Percentiles rank a stretch among this genome's conserved stretches.
phyloP scores from a whole-genome alignment of 2,113 vertebrate genomes.

The Campylomormyrus tamandua region DNA sequence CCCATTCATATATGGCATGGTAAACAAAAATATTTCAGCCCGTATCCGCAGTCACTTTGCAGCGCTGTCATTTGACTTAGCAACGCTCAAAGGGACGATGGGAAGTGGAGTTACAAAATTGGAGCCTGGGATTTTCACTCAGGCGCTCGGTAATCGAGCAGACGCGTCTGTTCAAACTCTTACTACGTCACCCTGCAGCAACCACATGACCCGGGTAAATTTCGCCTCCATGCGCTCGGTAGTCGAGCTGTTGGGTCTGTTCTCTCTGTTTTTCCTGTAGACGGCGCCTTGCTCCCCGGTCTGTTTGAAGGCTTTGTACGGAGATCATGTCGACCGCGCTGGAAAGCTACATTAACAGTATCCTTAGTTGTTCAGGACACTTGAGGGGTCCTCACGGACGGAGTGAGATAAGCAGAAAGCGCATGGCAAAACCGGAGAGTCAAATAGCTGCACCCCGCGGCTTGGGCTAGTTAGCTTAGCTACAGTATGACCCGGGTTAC shows the following conservation, averaged over 20 bases:
- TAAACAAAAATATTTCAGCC: background rate
- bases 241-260: background rate
- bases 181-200: background rate
- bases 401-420: background rate
- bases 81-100: background rate
- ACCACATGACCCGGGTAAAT: background rate
- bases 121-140: background rate
- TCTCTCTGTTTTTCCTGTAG: background rate
- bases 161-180: background rate
- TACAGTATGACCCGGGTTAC: background rate
- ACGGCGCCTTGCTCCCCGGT: background rate
- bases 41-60: background rate
- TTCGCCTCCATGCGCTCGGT: background rate
- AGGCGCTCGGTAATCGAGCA: background rate
- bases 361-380: constrained; percentile 37
- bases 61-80: background rate
- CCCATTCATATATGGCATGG: background rate
- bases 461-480: background rate
- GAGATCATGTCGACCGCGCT: constrained; percentile 62
- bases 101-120: background rate
- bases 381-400: background rate
- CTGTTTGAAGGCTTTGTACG: background rate
- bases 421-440: background rate
- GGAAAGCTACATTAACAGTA: constrained; percentile 72
- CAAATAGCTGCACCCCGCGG: background rate